A percentile compares a stretch with the other conserved stretches of the same genome.
Conservation (phyloP, 2,888 invertebrate genomes). For the Tholera decimalis region DNA sequence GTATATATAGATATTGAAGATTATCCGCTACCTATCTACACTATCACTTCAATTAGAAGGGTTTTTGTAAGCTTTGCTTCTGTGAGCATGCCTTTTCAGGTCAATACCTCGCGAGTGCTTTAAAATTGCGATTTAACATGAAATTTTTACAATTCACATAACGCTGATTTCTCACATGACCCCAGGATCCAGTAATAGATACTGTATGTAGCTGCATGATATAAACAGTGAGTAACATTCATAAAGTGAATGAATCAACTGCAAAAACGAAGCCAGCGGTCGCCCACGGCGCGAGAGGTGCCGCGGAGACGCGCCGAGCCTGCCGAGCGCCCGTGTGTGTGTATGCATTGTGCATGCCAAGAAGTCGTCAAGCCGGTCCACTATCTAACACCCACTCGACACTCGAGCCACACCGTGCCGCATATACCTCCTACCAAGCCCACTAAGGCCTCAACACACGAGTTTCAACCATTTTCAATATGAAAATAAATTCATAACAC, state of each 20-base stretch:
- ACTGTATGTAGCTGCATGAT: conserved; percentile 32
- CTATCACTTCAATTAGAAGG: too few relatives aligned
- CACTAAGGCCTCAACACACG: conserved; percentile 64
- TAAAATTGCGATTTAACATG: neutral
- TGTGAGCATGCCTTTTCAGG: conserved; percentile 1
- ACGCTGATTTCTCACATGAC: conserved; percentile 35
- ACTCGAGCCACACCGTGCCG: conserved; percentile 66
- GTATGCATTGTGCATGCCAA: conserved; percentile 75
- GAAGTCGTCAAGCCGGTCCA: conserved; percentile 85
- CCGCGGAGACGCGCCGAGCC: conserved; percentile 46
- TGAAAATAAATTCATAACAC: conserved; percentile 56
- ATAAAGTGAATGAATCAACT: conserved; percentile 75
- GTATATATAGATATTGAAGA: too few relatives aligned
- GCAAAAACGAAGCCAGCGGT: conserved; percentile 71
- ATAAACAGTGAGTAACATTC: conserved; percentile 60
- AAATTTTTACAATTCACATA: conserved; percentile 11
- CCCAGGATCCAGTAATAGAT: conserved; percentile 47
- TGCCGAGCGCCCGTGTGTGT: conserved; percentile 60
- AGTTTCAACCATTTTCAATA: conserved; percentile 39
- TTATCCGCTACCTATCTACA: too few relatives aligned
- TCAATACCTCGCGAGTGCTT: neutral
- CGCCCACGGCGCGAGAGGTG: conserved; percentile 62
- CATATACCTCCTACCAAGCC: conserved; percentile 72
- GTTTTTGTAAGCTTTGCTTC: neutral
- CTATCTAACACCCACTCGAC: conserved; percentile 82